A percentile compares a stretch with the other conserved stretches of the same genome.
Evolutionary conservation across 2,113 vertebrate genomes (phyloP).

Genomic region (Crypturellus undulatus): DNA sequence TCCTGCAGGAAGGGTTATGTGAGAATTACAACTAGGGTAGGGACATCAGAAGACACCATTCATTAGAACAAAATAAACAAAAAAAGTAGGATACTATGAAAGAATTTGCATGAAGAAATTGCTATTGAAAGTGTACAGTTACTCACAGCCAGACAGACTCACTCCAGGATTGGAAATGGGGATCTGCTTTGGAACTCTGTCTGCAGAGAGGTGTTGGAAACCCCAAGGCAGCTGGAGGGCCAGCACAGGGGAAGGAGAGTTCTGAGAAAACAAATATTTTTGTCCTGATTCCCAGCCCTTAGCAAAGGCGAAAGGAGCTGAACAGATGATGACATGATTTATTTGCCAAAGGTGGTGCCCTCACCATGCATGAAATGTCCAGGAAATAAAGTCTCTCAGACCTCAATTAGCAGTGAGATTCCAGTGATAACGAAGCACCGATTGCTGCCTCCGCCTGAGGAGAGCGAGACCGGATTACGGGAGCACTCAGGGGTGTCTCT

Average conservation of each 20-base stretch:
- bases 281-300: background rate
- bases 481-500: slow-evolving; percentile 15
- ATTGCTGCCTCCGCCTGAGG: background rate
- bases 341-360: slow-evolving; percentile 57
- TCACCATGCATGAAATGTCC: slow-evolving; percentile 61
- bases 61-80: background rate
- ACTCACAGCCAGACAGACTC: background rate
- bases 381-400: slow-evolving; percentile 60
- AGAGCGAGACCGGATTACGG: background rate
- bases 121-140: background rate
- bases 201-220: background rate
- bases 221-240: background rate
- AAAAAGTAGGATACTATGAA: background rate
- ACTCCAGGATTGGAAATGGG: background rate
- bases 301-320: background rate
- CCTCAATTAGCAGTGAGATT: slow-evolving; percentile 54
- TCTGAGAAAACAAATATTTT: background rate
- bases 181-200: background rate
- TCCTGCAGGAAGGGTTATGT: background rate
- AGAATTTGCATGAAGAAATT: background rate
- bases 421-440: slow-evolving; percentile 11
- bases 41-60: background rate
- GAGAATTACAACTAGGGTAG: background rate
- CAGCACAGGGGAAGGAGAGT: background rate
- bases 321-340: slow-evolving; percentile 58